Base-by-base conservation (phyloP, 2,888 invertebrate species). In the Chymomyza fuscimana region DNA sequence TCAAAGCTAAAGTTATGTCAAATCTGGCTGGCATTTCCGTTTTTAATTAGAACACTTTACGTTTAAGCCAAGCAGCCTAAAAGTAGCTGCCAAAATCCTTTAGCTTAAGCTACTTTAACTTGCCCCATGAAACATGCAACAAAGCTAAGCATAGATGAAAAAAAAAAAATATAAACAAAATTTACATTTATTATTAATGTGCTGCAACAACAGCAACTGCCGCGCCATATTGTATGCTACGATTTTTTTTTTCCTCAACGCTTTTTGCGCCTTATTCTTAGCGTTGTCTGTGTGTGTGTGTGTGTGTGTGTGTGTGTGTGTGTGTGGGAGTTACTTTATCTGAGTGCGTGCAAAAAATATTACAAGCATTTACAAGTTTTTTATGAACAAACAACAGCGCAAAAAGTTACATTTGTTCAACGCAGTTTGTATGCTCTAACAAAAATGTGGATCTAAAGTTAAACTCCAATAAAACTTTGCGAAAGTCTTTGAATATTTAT, bases 181-280 rank as follows among this genome's bases (percentile, higher is more conserved):
- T 87, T 85, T 84, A 73, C 88, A 87, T 85, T 85, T 86, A 80
- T 85, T 86, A 85, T 86, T 87, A 83, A 87, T 84, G 84, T 81
- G 75, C 81, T 81, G 70, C 74, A 71, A 60, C 62, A 36, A 51
- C 65, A 46, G 51, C 63, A 59, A 56, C 12, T 32, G 61, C 63
- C 58, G 36, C 64, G 65, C 65, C 73, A 65, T 74, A 70, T 66
- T 67, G 65, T 72, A 65, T 73, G 80, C 81, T 72, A 87, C 74
- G 76, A 78, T 85, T 77, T 80, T 71, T 63, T 50, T 50, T 73
- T 71, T 69, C 51, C 60, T 69, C 36, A 25, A 54, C 60, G 58
- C 46, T 40, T 29, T 16, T 54, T 9, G 54, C 19, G 54, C 9
- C 2, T 54, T 52, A 29, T 36, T 64, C 52, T 54, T 54, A 40